Evolutionary conservation across 1,140 invertebrate species (phyloP).

Genomic region (Bombyx mandarina): DNA sequence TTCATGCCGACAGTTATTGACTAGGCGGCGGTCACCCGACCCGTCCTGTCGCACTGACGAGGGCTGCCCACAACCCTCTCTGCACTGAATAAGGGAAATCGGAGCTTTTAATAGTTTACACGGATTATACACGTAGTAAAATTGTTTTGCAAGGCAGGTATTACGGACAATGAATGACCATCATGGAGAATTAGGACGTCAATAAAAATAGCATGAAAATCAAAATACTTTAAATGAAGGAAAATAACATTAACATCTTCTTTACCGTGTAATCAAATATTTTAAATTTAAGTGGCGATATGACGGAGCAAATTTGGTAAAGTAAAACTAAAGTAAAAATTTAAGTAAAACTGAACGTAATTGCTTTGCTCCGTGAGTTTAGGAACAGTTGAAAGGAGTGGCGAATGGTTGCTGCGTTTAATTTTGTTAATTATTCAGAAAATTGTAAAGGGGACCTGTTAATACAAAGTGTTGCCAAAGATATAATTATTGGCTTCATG

Average conservation of each 20-base stretch:
- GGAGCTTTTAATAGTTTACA: constrained; percentile 4
- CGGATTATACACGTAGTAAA: no score
- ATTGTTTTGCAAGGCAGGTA: no score
- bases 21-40: constrained; percentile 9
- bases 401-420: constrained; percentile 41
- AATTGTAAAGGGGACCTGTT: constrained; percentile 30
- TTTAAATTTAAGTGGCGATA: no score
- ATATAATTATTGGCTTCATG: no score
- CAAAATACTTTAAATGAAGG: no score
- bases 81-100: constrained; percentile 7
- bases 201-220: no score
- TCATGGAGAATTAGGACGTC: no score
- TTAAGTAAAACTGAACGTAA: constrained; percentile 38
- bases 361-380: constrained; percentile 40
- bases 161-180: no score
- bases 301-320: no score
- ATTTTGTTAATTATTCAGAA: constrained; percentile 52
- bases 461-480: no score
- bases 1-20: constrained; percentile 36
- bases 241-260: no score
- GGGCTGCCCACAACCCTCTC: constrained; percentile 8
- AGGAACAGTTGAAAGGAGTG: constrained; percentile 36
- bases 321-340: constrained; percentile 20
- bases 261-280: no score
- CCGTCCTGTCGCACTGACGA: constrained; percentile 6